Percentiles rank a stretch among this genome's conserved stretches.
Conservation (phyloP, 2,797 vertebrate genomes). For the Coilia nasus region DNA sequence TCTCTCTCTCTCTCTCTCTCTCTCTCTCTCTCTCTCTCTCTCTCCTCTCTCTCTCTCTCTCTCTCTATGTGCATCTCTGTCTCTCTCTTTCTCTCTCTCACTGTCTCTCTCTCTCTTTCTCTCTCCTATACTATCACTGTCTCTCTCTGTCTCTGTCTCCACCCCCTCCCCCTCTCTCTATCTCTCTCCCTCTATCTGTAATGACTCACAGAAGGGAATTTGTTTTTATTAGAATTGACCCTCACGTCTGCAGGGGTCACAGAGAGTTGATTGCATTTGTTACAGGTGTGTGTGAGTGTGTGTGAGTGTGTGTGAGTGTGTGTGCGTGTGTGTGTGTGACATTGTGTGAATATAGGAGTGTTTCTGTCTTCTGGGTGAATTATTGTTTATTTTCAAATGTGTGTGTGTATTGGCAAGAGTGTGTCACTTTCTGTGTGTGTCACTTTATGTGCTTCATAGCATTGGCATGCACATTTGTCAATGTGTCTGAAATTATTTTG, state of each 20-base stretch:
- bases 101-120: background rate
- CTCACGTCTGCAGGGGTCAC: slow-evolving; percentile 1
- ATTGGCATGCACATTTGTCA: no score
- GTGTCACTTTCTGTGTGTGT: no score
- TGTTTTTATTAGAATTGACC: slow-evolving; percentile 19
- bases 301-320: background rate
- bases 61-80: no score
- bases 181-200: background rate
- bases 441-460: background rate
- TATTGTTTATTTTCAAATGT: background rate
- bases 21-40: no score
- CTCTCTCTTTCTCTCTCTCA: background rate
- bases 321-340: background rate
- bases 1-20: no score
- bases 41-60: no score
- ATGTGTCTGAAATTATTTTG: no score
- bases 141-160: background rate
- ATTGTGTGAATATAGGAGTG: background rate
- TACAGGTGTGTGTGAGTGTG: slow-evolving; percentile 3
- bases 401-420: background rate
- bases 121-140: background rate
- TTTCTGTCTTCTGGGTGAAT: background rate
- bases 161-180: background rate
- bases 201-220: slow-evolving; percentile 14
- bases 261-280: slow-evolving; percentile 16